phyloP scores from a whole-genome alignment of 2,113 vertebrate species.

The Porphyrio hochstetteri region DNA sequence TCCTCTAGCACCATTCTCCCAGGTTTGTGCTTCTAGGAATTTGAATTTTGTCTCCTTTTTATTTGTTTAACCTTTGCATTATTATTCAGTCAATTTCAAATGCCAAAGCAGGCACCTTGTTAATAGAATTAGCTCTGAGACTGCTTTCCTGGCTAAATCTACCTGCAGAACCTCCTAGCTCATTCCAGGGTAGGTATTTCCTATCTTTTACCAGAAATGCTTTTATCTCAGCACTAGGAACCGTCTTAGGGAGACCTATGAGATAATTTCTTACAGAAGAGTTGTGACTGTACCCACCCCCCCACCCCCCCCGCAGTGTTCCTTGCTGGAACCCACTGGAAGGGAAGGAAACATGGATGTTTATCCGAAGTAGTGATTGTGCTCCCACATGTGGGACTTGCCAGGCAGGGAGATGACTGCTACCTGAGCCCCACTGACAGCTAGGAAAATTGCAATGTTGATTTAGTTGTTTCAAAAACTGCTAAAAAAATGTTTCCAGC shows the following conservation, averaged over 20 bases:
- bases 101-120: not conserved
- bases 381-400: not conserved
- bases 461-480: not conserved
- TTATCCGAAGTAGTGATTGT: not conserved
- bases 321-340: not conserved
- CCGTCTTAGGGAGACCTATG: not conserved
- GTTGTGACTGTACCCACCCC: not conserved
- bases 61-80: not conserved
- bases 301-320: not conserved
- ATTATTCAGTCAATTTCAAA: not conserved
- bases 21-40: not conserved
- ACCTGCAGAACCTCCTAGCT: not conserved
- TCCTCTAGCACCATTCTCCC: not conserved
- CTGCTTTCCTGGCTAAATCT: not conserved
- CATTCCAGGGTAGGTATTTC: not conserved
- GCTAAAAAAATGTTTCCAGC: not conserved
- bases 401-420: not conserved
- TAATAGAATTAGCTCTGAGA: not conserved
- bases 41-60: not conserved
- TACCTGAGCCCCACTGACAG: not conserved
- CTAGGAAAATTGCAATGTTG: rapidly evolving
- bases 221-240: not conserved
- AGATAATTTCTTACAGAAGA: not conserved
- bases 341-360: not conserved
- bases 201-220: not conserved